These are phyloP conservation scores for Sebastes kiyomatsui DNA, from an alignment of 2,797 vertebrate genomes.

Conservation along the genomic window DNA sequence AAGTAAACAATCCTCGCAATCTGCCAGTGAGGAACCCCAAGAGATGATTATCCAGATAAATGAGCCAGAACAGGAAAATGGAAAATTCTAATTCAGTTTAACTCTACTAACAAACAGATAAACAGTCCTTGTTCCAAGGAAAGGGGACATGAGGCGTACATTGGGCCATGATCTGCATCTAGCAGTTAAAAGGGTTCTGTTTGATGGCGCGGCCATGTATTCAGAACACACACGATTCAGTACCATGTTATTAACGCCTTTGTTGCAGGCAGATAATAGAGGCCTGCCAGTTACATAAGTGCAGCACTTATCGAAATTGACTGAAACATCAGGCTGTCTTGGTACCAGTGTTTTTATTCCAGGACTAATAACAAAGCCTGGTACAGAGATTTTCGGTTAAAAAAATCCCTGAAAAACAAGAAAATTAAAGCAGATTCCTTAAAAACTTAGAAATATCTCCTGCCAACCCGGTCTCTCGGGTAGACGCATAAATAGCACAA, in stretches of 20 bases:
- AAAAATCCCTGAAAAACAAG: neutral
- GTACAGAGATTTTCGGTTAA: neutral
- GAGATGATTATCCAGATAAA: conserved; percentile 32
- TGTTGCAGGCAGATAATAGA: conserved; percentile 22
- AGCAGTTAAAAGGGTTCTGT: neutral
- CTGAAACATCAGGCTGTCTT: conserved; percentile 25
- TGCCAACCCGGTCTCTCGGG: neutral
- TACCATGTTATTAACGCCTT: neutral
- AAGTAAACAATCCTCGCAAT: conserved; percentile 40
- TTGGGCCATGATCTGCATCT: neutral
- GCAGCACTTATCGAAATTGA: conserved; percentile 21
- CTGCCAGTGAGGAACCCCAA: conserved; percentile 7
- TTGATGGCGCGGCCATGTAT: neutral
- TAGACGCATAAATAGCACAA: too few species aligned
- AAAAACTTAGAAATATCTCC: neutral
- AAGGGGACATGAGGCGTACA: neutral
- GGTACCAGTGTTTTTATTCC: conserved; percentile 15
- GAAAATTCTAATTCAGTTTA: conserved; percentile 48
- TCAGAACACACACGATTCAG: conserved; percentile 1
- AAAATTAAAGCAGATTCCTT: neutral
- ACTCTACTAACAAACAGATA: conserved; percentile 37
- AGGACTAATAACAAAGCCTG: neutral
- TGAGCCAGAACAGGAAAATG: conserved; percentile 14
- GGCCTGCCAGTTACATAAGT: conserved; percentile 8
- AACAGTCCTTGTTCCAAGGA: conserved; percentile 10